Percentiles rank a stretch among this genome's conserved stretches.
Conservation (phyloP, 2,888 invertebrate species). For the Netelia fuscicornis region DNA sequence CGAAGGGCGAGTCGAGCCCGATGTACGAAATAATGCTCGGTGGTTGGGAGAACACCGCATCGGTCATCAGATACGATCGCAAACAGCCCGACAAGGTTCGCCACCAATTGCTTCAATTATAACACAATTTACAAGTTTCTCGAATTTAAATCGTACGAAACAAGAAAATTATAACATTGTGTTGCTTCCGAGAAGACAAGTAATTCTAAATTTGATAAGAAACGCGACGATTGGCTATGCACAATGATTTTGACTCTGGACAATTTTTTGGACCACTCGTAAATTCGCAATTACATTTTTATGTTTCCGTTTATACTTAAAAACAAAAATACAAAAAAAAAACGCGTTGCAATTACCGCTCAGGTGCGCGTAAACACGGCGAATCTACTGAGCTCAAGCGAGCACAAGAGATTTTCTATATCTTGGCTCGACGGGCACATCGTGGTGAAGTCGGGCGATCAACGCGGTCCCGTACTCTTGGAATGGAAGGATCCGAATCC, state of each 20-base stretch:
- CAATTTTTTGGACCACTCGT: not conserved
- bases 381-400: constrained; percentile 86
- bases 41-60: constrained; percentile 89
- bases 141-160: not conserved
- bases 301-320: no score
- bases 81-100: constrained; percentile 88
- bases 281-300: no score
- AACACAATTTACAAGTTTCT: not conserved
- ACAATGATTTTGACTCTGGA: not conserved
- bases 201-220: not conserved
- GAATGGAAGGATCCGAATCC: constrained; percentile 88
- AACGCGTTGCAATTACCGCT: constrained; percentile 15
- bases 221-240: not conserved
- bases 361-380: constrained; percentile 87
- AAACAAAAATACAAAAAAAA: constrained; percentile 5
- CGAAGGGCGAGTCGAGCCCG: constrained; percentile 87
- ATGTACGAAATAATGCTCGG: constrained; percentile 90
- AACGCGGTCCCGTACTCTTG: constrained; percentile 86
- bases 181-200: not conserved
- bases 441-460: constrained; percentile 85
- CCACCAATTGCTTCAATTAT: constrained; percentile 60
- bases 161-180: not conserved
- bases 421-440: constrained; percentile 87
- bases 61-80: constrained; percentile 88
- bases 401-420: constrained; percentile 87